phyloP scores from a whole-genome alignment of 2,888 invertebrate species.

The Ceraclea dissimilis region DNA sequence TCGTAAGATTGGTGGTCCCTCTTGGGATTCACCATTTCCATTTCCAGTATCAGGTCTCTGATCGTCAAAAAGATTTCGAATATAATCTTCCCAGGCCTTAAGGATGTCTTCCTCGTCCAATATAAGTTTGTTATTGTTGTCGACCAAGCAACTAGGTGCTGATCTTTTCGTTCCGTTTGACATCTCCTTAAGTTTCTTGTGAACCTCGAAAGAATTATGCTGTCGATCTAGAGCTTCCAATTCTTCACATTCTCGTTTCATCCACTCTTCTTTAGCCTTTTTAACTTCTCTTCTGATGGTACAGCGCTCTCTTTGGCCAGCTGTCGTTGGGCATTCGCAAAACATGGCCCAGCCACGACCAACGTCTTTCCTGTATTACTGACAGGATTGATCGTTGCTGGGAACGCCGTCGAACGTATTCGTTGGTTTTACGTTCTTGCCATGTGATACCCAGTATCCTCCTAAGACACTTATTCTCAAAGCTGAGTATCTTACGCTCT shows the following conservation, averaged over 20 bases:
- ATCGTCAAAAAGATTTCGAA: background rate
- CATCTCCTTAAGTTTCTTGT: background rate
- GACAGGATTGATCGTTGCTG: too few species aligned
- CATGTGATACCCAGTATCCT: too few species aligned
- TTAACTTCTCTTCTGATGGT: background rate
- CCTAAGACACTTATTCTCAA: too few species aligned
- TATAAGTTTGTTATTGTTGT: background rate
- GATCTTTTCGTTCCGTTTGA: background rate
- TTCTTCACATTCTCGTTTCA: background rate
- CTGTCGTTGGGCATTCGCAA: too few species aligned
- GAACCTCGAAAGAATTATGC: background rate
- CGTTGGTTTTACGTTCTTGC: too few species aligned
- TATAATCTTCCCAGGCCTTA: conserved; percentile 5
- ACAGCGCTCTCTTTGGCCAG: too few species aligned
- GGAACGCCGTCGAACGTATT: too few species aligned
- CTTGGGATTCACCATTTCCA: too few species aligned
- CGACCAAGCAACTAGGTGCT: background rate
- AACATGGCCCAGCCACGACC: too few species aligned
- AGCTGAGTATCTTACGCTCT: too few species aligned
- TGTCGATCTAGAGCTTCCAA: background rate
- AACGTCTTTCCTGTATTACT: too few species aligned
- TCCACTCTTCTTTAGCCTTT: conserved; percentile 4
- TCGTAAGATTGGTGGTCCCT: conserved; percentile 4
- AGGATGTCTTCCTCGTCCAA: background rate
- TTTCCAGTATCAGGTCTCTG: conserved; percentile 5